Evolutionary conservation across 2,113 vertebrate species (phyloP).

Genomic region (Tapirus terrestris): DNA sequence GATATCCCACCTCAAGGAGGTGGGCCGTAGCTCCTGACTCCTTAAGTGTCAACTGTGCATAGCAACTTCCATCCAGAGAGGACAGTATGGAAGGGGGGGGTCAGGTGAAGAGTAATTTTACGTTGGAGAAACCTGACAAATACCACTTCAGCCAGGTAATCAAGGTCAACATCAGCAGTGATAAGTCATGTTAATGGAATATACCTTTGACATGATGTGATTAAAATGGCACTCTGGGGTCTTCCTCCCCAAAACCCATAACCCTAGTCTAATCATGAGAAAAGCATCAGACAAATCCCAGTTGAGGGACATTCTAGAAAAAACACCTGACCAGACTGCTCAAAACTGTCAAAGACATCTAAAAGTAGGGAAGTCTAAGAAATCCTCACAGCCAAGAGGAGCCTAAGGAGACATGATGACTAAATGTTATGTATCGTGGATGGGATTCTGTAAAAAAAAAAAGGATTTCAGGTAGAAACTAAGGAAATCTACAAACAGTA

Average conservation of each 20-base stretch:
- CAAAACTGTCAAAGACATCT: not conserved
- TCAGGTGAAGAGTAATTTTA: not conserved
- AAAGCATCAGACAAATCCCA: not conserved
- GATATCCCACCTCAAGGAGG: not conserved
- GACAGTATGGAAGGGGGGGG: not conserved
- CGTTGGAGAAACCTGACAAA: not conserved
- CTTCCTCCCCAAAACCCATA: not conserved
- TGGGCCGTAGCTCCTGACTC: not conserved
- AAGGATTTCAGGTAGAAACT: not conserved
- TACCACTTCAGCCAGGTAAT: not conserved
- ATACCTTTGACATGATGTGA: not conserved
- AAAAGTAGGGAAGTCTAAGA: not conserved
- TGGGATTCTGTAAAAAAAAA: not conserved
- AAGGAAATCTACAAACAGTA: not conserved
- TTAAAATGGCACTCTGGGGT: not conserved
- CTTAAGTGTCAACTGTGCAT: not conserved
- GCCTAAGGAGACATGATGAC: not conserved
- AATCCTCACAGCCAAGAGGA: not conserved
- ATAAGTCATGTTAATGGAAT: not conserved
- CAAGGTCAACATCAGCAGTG: not conserved
- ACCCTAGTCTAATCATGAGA: not conserved
- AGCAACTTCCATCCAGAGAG: not conserved
- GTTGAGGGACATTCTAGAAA: not conserved
- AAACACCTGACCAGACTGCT: not conserved
- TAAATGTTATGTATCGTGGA: not conserved